phyloP scores from a whole-genome alignment of 2,797 vertebrate species.

The Gymnodraco acuticeps region DNA sequence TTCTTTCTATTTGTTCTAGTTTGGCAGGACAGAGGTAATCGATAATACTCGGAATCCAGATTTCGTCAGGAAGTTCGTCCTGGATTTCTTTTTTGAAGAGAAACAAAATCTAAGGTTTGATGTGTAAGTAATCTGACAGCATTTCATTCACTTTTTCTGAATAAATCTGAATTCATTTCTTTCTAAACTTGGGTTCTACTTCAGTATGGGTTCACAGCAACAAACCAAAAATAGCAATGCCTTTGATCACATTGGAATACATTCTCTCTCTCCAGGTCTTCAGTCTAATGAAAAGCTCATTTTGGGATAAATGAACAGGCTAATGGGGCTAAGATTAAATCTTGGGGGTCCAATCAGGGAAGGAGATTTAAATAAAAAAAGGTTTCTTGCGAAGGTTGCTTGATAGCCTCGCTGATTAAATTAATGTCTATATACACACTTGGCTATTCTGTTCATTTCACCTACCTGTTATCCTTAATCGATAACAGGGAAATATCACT shows the following conservation, averaged over 20 bases:
- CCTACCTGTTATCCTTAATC: constrained; percentile 41
- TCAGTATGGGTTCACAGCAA: constrained; percentile 4
- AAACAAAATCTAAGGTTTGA: constrained; percentile 98
- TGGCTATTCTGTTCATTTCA: constrained; percentile 40
- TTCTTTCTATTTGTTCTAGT: constrained; percentile 78
- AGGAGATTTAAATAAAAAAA: constrained; percentile 12
- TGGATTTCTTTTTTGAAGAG: constrained; percentile 98
- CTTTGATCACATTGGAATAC: constrained; percentile 47
- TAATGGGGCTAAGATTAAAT: constrained; percentile 36
- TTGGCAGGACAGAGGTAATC: constrained; percentile 95
- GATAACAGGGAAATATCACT: constrained; percentile 36
- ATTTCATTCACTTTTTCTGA: constrained; percentile 6
- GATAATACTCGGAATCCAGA: constrained; percentile 97
- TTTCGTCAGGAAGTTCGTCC: constrained; percentile 96
- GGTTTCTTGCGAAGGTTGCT: constrained; percentile 21
- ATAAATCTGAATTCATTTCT: constrained; percentile 3
- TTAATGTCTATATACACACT: constrained; percentile 35
- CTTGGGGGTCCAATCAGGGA: constrained; percentile 27
- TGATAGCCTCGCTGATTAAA: constrained; percentile 45
- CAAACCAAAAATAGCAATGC: background rate
- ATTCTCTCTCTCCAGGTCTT: constrained; percentile 27
- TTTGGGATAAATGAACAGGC: constrained; percentile 31
- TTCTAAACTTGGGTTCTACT: background rate
- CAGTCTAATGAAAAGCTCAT: constrained; percentile 30
- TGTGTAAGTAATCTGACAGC: constrained; percentile 87